Evolutionary conservation across 2,113 vertebrate genomes (phyloP), one percentile per base, ranked within the genome.

Genomic region (Herpetotheres cachinnans): DNA sequence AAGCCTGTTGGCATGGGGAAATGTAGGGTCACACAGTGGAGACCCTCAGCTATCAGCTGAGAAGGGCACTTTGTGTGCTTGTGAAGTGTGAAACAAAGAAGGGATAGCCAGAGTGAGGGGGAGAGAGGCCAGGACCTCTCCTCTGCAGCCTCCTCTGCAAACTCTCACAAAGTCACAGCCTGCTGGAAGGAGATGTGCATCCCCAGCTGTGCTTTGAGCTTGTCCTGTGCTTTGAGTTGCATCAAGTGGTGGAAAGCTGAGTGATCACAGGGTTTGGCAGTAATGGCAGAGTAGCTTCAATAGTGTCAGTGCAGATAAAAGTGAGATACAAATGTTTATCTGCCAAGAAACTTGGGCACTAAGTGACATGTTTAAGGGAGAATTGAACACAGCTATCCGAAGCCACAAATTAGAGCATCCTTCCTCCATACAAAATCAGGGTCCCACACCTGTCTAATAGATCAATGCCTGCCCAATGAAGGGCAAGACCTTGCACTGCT

Each of bases 51-150:
- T 40, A 24, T 73, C 71, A 76, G 62, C 18, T 49, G n/a, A 54
- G 76, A 73, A 63, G 16, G 27, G 29, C 49, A 50, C 27, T 38
- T 52, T 1, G 1, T 61, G 29, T 0, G 0, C 18, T 61, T 59
- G 25, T 58, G 70, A 70, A 82, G 50, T n/a, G 40, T 46, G 86
- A 69, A 83, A 77, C 29, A 74, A 42, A 66, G 69, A 81, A 29
- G 29, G 18, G 24, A 26, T 3, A 13, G 15, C 61, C 24, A 15
- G 56, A 24, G 40, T 1, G 1, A 89, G 16, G 1, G 11, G 27
- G 17, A 27, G 38, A 63, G n/a, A 77, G 42, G 30, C 24, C 65
- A 55, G 30, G 42, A 73, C 47, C 42, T 54, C n/a, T 42, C 32
- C 47, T 54, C 25, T 72, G 32, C 27, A 22, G 52, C 49, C n/a